Conservation (phyloP, 2,797 vertebrate species). For the Arrhamphus sclerolepis region DNA sequence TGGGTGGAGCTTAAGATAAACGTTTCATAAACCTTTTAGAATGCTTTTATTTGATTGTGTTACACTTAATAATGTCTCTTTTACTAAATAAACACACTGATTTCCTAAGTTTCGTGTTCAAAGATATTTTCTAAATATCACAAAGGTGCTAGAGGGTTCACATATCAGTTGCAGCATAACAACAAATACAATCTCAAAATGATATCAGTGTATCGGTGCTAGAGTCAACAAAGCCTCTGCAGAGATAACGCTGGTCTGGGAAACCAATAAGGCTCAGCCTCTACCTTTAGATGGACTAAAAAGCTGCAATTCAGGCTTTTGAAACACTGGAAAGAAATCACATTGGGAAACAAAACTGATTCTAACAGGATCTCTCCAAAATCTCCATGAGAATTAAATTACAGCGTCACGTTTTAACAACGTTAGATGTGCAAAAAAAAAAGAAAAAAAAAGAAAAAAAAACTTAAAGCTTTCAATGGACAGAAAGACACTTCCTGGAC, state of each 20-base stretch:
- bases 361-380: slow-evolving; percentile 58
- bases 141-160: slow-evolving; percentile 58
- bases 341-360: slow-evolving; percentile 50
- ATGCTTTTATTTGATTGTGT: too few species aligned
- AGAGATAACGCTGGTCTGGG: slow-evolving; percentile 75
- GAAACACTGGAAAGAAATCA: slow-evolving; percentile 55
- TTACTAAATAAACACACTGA: too few species aligned
- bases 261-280: slow-evolving; percentile 71
- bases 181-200: slow-evolving; percentile 76
- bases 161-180: slow-evolving; percentile 70
- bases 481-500: slow-evolving; percentile 19
- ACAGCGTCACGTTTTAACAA: slow-evolving; percentile 49
- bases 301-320: slow-evolving; percentile 54
- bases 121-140: too few species aligned
- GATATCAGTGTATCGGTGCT: slow-evolving; percentile 64
- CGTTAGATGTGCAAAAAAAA: slow-evolving; percentile 56
- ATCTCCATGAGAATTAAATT: slow-evolving; percentile 42
- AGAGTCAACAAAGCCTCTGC: slow-evolving; percentile 73
- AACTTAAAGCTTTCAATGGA: slow-evolving; percentile 38
- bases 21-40: too few species aligned
- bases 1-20: too few species aligned
- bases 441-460: slow-evolving; percentile 46
- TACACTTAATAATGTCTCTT: too few species aligned
- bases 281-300: slow-evolving; percentile 60
- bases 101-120: too few species aligned